phyloP scores from a whole-genome alignment of 2,113 vertebrate species.

The Psephotus haematonotus region DNA sequence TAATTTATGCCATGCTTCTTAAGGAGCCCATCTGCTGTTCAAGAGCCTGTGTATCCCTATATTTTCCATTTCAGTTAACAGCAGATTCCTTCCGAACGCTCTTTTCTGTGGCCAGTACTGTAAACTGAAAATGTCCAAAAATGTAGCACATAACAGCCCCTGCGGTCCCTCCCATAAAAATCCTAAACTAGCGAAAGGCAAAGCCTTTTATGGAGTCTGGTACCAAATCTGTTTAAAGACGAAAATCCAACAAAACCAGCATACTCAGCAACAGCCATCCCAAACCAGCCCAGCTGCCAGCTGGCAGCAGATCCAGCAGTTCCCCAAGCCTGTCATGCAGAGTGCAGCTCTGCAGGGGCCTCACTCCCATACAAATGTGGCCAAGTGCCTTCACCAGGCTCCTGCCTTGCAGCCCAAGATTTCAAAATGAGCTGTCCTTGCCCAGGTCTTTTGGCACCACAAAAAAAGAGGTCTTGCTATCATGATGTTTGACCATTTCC shows the following conservation, averaged over 20 bases:
- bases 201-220: background rate
- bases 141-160: background rate
- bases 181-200: background rate
- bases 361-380: rapidly evolving
- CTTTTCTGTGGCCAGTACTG: background rate
- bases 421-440: background rate
- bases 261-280: background rate
- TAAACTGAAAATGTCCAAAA: background rate
- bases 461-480: background rate
- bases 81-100: background rate
- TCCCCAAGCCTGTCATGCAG: background rate
- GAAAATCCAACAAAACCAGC: background rate
- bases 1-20: background rate
- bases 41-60: background rate
- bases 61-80: background rate
- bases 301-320: rapidly evolving
- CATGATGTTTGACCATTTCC: background rate
- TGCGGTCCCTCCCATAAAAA: background rate
- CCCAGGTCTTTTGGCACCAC: background rate
- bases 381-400: background rate
- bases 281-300: background rate
- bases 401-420: background rate
- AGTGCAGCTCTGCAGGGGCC: background rate
- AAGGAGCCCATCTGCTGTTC: background rate
- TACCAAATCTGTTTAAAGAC: background rate